Evolutionary conservation across 2,888 invertebrate genomes (phyloP), one percentile per base, ranked within the genome.

Genomic region (Xanthorhoe spadicearia): DNA sequence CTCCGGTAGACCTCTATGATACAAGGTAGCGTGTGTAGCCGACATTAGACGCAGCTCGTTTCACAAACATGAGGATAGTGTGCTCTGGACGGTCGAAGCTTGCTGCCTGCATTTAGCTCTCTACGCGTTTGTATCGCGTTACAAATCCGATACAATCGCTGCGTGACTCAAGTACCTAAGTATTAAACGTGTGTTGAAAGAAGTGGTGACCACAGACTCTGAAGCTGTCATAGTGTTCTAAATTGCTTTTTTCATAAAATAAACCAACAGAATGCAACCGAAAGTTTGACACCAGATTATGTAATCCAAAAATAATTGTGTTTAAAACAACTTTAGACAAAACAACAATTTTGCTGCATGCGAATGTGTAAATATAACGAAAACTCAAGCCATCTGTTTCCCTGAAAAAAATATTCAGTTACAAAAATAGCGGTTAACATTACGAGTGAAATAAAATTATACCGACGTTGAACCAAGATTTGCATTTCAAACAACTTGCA

Each of bases 401-500:
- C 49, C 38, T 35, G 54, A 54, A 49, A 60, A 55, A 55, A 55
- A 15, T 19, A 49, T 48, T 51, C 35, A 49, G 46, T 23, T n/a
- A 28, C 23, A 53, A 52, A 61, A 61, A 57, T 46, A 49, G 48
- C 49, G 49, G 57, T 57, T 17, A 53, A 32, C 53, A 53, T 28
- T 28, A 57, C 28, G 49, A 54, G 35, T 49, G 55, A 49, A 54
- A 49, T 55, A 50, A 61, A 61, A 61, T 61, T 61, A 55, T 55
- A 49, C 55, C 38, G 43, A 57, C 43, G 46, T n/a, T 10, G 19
- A 50, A 56, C 50, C 1, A 50, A 57, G 50, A 78, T 80, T 79
- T 78, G 76, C 78, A 81, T 80, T 73, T 64, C 56, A 75, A 79
- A 79, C 57, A 67, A 62, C 70, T 70, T 70, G 64, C 75, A 70